These are phyloP conservation scores for Choristoneura fumiferana DNA, from an alignment of 1,140 invertebrate species.

Conservation along the genomic window DNA sequence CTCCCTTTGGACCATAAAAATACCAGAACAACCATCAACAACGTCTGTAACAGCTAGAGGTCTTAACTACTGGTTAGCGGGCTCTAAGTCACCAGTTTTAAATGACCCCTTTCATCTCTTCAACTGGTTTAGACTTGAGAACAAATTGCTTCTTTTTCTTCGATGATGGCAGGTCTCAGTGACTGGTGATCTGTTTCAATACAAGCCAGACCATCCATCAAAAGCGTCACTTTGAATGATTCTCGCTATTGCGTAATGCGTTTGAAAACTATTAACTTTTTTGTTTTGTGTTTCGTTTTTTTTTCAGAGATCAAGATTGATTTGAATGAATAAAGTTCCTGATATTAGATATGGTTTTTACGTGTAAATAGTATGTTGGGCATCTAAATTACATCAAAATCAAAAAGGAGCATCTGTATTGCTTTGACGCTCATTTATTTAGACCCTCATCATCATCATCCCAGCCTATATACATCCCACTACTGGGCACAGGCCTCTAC, in stretches of 20 bases:
- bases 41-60: background rate
- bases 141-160: background rate
- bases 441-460: too few species aligned
- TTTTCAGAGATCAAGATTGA: conserved; percentile 35
- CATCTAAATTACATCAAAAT: too few species aligned
- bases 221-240: conserved; percentile 44
- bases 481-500: too few species aligned
- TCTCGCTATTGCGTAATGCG: conserved; percentile 51
- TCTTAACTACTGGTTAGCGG: background rate
- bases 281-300: conserved; percentile 28
- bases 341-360: too few species aligned
- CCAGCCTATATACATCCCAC: too few species aligned
- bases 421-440: too few species aligned
- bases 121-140: background rate
- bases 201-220: conserved; percentile 55
- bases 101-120: background rate
- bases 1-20: background rate
- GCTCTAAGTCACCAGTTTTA: background rate
- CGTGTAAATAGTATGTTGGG: too few species aligned
- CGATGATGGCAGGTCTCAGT: conserved; percentile 21
- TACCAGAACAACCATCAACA: background rate
- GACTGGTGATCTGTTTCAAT: conserved; percentile 33
- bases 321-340: background rate
- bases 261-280: conserved; percentile 49
- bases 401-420: too few species aligned